phyloP scores from a whole-genome alignment of 2,888 invertebrate species.

The Ochlodes sylvanus region DNA sequence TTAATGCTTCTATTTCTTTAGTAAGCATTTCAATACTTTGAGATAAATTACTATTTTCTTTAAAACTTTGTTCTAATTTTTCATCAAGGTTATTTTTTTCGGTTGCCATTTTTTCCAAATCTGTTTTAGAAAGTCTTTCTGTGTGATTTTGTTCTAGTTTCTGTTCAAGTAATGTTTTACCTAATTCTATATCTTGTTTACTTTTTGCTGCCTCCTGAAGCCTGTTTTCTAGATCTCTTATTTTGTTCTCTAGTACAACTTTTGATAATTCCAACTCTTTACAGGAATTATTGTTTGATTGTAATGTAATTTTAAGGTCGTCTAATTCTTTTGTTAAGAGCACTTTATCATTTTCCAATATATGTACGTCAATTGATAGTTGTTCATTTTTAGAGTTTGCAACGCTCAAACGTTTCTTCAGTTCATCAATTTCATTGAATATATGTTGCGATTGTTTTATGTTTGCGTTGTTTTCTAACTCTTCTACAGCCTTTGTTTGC shows the following conservation, averaged over 20 bases:
- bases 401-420: conserved; percentile 67
- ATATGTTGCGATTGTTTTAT: conserved; percentile 59
- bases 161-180: conserved; percentile 56
- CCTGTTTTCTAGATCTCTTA: conserved; percentile 61
- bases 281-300: conserved; percentile 53
- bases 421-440: conserved; percentile 69
- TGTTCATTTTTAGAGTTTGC: conserved; percentile 76
- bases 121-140: conserved; percentile 34
- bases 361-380: conserved; percentile 79
- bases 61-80: conserved; percentile 48
- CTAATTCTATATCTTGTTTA: conserved; percentile 54
- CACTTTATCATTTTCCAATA: conserved; percentile 81
- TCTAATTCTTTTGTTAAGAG: conserved; percentile 73
- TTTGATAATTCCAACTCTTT: conserved; percentile 60
- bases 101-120: conserved; percentile 47
- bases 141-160: conserved; percentile 47
- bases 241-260: conserved; percentile 61
- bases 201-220: conserved; percentile 53
- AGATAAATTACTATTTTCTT: conserved; percentile 55
- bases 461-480: conserved; percentile 72
- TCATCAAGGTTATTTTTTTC: conserved; percentile 51
- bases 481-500: conserved; percentile 76
- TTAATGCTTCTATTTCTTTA: conserved; percentile 49
- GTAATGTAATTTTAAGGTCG: conserved; percentile 68
- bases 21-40: conserved; percentile 51